Evolutionary conservation across 2,113 vertebrate genomes (phyloP).

Genomic region (Lagopus muta): DNA sequence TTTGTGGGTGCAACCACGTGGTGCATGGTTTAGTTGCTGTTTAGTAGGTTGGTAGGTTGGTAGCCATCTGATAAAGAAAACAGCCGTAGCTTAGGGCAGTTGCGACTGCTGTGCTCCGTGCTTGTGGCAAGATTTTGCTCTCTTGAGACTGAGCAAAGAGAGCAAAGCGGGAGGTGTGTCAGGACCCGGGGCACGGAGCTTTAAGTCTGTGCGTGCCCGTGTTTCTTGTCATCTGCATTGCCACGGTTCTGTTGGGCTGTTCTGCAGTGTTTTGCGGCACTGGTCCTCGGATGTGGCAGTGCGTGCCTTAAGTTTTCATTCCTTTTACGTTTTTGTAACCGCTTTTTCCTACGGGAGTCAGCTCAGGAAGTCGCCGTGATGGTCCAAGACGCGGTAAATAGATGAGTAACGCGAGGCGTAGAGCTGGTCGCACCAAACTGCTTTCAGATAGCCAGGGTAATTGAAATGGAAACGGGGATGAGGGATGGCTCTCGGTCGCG

Average conservation of each 20-base stretch:
- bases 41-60: too few species aligned
- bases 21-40: background rate
- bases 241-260: background rate
- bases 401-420: accelerated
- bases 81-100: background rate
- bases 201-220: accelerated
- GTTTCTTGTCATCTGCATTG: background rate
- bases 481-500: background rate
- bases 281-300: background rate
- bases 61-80: background rate
- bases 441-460: background rate
- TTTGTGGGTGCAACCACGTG: background rate
- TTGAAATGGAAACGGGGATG: background rate
- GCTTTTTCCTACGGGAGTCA: background rate
- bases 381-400: background rate
- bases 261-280: background rate
- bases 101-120: background rate
- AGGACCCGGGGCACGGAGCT: background rate
- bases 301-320: background rate
- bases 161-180: background rate
- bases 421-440: background rate
- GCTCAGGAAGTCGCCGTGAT: background rate
- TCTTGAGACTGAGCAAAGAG: background rate
- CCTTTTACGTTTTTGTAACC: accelerated
- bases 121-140: background rate